These are phyloP conservation scores for Cardiocondyla obscurior DNA, from an alignment of 1,140 invertebrate species.

Conservation along the genomic window DNA sequence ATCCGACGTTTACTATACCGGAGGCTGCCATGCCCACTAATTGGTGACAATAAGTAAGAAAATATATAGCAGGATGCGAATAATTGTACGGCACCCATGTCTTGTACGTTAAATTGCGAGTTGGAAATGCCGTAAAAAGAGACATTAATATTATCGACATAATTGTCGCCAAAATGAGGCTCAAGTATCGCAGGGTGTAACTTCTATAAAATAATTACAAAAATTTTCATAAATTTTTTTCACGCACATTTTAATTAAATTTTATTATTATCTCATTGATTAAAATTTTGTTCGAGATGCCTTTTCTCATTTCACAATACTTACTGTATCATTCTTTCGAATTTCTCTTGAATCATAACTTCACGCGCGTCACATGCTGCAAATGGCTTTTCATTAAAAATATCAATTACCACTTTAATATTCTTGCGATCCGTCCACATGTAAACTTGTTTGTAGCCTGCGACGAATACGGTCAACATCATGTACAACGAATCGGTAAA, in stretches of 20 bases:
- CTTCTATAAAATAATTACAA: conserved; percentile 6
- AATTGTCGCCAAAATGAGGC: not conserved
- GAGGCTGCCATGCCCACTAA: conserved; percentile 24
- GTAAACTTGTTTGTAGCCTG: conserved; percentile 55
- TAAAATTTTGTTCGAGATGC: not conserved
- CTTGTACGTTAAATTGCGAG: conserved; percentile 18
- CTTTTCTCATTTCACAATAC: not conserved
- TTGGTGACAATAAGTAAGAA: conserved; percentile 43
- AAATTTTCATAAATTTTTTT: conserved; percentile 9
- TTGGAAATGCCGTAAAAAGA: not conserved
- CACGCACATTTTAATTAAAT: not conserved
- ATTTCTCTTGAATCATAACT: conserved; percentile 46
- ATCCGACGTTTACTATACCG: conserved; percentile 32
- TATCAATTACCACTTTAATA: conserved; percentile 41
- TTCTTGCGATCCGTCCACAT: conserved; percentile 48
- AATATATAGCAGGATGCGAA: not conserved
- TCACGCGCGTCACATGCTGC: conserved; percentile 44
- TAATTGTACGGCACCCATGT: conserved; percentile 49
- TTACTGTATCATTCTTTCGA: conserved; percentile 51
- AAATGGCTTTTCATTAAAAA: conserved; percentile 47
- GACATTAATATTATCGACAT: not conserved
- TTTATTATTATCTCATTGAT: not conserved
- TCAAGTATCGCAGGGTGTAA: not conserved
- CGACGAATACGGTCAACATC: conserved; percentile 10
- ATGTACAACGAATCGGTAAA: conserved; percentile 53